Base-by-base conservation (phyloP, 64 coral and sea anemone genomes). In the Montipora cactus region DNA sequence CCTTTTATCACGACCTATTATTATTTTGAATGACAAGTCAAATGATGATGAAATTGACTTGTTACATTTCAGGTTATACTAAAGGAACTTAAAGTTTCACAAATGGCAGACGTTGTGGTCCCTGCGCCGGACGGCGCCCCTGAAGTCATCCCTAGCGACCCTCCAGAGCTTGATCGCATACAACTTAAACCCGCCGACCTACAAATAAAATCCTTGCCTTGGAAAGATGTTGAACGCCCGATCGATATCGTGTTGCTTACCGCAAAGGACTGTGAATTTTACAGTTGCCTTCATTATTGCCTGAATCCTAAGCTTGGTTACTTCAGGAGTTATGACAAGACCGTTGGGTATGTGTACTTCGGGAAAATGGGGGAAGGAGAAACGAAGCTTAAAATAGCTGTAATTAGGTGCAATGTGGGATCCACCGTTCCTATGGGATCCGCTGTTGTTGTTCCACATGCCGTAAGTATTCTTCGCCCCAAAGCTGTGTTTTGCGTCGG, bases 401-500 rank as follows among this genome's bases (percentile, higher is more conserved):
- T 87, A 2, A 87, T 87, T 5, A 48, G 20, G 22, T 87, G 83
- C 7, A 10, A 46, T 23, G 25, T 12, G 18, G 83, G 62, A 8
- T 8, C 62, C 12, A 0, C 0, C 14, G 64, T 0, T n/a, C 47
- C 62, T 53, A 4, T 0, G 8, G 64, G 83, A 1, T 19, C 62
- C 7, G 0, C 10, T 0, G 20, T 87, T 70, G 49, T 23, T 68
- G 69, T 74, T 7, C 16, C 45, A 22, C n/a, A 74, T 3, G 83
- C 62, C 0, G 49, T 70, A 4, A 1, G 0, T 3, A 9, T 18
- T 0, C 23, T 87, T 7, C 12, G 64, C 14, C 83, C 62, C 10
- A 87, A 87, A 19, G 83, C 69, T 51, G 61, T 87, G 5, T 18
- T 87, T 37, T 68, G 61, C 28, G 83, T 87, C 0, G 83, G 83